phyloP scores from a whole-genome alignment of 2,113 vertebrate species.

The Petrocephalus microphthalmus region DNA sequence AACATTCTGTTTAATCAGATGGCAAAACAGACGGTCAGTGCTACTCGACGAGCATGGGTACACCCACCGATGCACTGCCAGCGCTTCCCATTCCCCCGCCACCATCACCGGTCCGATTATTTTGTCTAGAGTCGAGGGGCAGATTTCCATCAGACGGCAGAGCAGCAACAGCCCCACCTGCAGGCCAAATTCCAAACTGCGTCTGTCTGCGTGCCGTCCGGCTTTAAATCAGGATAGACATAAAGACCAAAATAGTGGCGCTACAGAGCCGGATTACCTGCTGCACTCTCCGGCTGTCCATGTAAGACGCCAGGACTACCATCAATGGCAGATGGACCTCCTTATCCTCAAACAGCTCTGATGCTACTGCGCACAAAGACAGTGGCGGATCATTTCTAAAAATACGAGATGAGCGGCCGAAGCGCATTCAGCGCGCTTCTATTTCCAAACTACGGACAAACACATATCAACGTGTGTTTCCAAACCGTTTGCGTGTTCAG shows the following conservation, averaged over 20 bases:
- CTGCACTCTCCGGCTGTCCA: conserved; percentile 68
- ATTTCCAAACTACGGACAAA: not conserved
- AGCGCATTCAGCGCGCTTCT: not conserved
- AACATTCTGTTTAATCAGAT: not conserved
- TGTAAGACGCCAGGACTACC: conserved; percentile 70
- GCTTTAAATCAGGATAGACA: not conserved
- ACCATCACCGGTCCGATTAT: conserved; percentile 63
- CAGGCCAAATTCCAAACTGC: conserved; percentile 39
- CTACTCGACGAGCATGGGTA: not conserved
- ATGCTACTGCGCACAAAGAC: conserved; percentile 61
- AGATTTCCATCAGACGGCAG: conserved; percentile 84
- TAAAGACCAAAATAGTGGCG: not conserved
- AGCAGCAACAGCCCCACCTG: conserved; percentile 86
- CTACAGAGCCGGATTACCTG: conserved; percentile 61
- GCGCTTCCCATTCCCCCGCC: conserved; percentile 71
- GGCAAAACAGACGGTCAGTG: not conserved
- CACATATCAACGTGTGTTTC: not conserved
- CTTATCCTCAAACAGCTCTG: conserved; percentile 72
- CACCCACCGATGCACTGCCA: conserved; percentile 86
- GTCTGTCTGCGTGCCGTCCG: not conserved
- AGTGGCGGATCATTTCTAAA: not conserved
- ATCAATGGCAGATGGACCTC: conserved; percentile 72
- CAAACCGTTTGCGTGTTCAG: not conserved
- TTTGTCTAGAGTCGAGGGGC: conserved; percentile 70
- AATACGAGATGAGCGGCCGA: not conserved